Base-by-base conservation (phyloP, 2,113 vertebrate species). In the Micromys minutus region DNA sequence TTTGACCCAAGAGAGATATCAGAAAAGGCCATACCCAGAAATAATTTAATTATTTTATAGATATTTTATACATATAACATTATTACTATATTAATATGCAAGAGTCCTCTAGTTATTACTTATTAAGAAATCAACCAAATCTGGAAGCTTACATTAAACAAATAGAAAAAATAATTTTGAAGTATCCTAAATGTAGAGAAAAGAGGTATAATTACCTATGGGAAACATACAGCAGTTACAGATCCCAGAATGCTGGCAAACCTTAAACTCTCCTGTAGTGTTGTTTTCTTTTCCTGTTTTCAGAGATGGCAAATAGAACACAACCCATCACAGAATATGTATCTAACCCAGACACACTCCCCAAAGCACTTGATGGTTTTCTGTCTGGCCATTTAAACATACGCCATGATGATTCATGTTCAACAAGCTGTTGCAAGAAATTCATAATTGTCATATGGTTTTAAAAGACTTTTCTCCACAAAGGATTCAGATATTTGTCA, bases 1-100 rank as follows among this genome's bases (percentile, higher is more conserved):
- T 85, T 76, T 71, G n/a, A 96, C 50, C 65, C 83, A 31, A 79
- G 39, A 77, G 94, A 95, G 21, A 11, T 24, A 94, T 80, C 79
- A 81, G 39, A 91, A 85, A 90, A 93, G 61, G 42, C n/a, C 47
- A 31, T 5, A 26, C 22, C 57, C 71, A 86, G 69, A 71, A 77
- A 31, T 19, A 76, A 4, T 69, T 94, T 83, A 34, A 59, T 15
- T 17, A 61, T 59, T 74, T 86, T 45, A 86, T 17, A 85, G 50
- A 65, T 65, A 81, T 85, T 92, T 76, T 47, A 85, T 45, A 67
- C 12, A 11, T 50, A 76, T 81, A 31, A 63, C 36, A 89, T 80
- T 96, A 95, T 94, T 89, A 57, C 42, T 17, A 79, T 57, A 91
- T 19, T 13, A 67, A 31, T 63, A 81, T 72, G n/a, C 3, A 86